A percentile compares a stretch with the other conserved stretches of the same genome.
phyloP scores from a whole-genome alignment of 2,113 vertebrate species.

The Sebastes fasciatus region DNA sequence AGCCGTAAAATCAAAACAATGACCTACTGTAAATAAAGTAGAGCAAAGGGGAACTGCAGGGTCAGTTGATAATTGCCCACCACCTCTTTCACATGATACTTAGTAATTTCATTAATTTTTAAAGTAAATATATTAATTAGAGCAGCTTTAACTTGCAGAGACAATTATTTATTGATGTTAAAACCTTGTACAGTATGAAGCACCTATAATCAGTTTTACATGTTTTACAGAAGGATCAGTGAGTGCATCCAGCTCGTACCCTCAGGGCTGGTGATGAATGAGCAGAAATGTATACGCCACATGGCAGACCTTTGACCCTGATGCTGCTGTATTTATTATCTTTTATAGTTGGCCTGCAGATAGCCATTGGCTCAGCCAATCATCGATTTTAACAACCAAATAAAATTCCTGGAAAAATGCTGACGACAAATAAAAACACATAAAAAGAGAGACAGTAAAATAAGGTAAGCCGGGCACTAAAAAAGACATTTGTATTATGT shows the following conservation, averaged over 20 bases:
- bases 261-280: not conserved
- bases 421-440: constrained; percentile 19
- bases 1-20: not conserved
- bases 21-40: too few relatives aligned
- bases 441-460: constrained; percentile 3
- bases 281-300: not conserved
- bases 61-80: not conserved
- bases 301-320: not conserved
- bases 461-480: not conserved
- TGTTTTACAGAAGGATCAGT: not conserved
- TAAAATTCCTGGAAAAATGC: constrained; percentile 7
- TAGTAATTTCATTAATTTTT: not conserved
- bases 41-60: not conserved
- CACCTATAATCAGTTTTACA: not conserved
- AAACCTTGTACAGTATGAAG: not conserved
- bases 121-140: not conserved
- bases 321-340: not conserved
- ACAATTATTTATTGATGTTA: not conserved
- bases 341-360: constrained; percentile 4
- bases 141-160: not conserved
- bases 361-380: not conserved
- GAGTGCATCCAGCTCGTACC: not conserved
- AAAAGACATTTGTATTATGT: not conserved
- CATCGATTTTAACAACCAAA: constrained; percentile 12
- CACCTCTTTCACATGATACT: not conserved